Conservation (phyloP, 2,113 vertebrate genomes). For the Ameiurus melas region DNA sequence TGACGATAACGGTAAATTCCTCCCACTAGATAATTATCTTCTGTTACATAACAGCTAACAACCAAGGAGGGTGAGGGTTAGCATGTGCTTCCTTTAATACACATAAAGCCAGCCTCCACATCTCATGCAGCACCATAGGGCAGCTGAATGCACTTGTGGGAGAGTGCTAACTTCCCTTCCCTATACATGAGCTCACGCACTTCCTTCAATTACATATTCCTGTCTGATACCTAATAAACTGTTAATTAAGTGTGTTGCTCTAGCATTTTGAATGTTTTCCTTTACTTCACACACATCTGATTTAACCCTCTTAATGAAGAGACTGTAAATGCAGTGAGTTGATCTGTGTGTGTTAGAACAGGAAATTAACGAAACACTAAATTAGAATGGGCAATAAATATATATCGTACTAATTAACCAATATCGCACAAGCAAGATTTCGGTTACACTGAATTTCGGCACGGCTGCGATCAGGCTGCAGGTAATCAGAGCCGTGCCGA, state of each 20-base stretch:
- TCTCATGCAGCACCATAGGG: background rate
- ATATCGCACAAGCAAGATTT: background rate
- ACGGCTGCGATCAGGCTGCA: background rate
- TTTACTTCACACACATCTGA: background rate
- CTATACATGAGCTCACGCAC: background rate
- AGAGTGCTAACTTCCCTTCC: background rate
- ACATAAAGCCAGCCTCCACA: conserved; percentile 1
- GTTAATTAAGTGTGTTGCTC: background rate
- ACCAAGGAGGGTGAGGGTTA: background rate
- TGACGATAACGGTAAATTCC: background rate
- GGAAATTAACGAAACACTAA: background rate
- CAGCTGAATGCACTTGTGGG: background rate
- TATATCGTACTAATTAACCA: background rate
- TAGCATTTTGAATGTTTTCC: background rate
- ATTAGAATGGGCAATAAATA: background rate
- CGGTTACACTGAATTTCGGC: background rate
- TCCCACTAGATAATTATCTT: background rate
- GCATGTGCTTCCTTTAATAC: background rate
- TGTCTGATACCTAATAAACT: background rate
- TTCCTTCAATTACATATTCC: too few relatives aligned
- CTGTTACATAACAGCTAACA: background rate
- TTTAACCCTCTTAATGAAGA: background rate
- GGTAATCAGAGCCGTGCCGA: background rate
- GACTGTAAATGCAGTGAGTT: background rate
- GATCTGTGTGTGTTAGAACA: background rate